phyloP scores from a whole-genome alignment of 1,140 invertebrate genomes.

The Solen grandis region DNA sequence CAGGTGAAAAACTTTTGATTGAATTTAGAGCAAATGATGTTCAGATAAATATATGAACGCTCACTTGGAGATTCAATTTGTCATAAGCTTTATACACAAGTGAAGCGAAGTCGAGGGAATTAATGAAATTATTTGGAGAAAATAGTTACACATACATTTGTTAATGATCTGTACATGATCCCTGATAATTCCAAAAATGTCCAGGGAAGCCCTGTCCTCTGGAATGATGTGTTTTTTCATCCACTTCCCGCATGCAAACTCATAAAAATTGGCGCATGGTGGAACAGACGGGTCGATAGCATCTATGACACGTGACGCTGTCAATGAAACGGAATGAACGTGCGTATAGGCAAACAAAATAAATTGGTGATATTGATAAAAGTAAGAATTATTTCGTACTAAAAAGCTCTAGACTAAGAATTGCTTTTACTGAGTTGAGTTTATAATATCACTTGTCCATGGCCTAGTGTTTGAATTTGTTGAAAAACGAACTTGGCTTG shows the following conservation, averaged over 20 bases:
- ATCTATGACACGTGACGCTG: slow-evolving; percentile 90
- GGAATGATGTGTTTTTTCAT: slow-evolving; percentile 93
- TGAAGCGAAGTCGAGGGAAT: too few relatives aligned
- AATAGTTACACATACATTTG: slow-evolving; percentile 85
- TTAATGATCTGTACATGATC: slow-evolving; percentile 90
- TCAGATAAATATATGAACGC: too few relatives aligned
- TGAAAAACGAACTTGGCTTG: not conserved
- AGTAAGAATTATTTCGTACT: not conserved
- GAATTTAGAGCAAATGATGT: too few relatives aligned
- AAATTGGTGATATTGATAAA: not conserved
- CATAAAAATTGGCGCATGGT: slow-evolving; percentile 93
- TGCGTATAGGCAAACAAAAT: not conserved
- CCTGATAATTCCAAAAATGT: slow-evolving; percentile 92
- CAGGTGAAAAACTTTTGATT: too few relatives aligned
- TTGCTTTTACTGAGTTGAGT: not conserved
- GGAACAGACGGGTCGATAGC: slow-evolving; percentile 90
- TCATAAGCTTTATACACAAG: too few relatives aligned
- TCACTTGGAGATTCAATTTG: too few relatives aligned
- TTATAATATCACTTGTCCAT: not conserved
- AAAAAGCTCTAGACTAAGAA: not conserved
- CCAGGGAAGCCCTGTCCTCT: slow-evolving; percentile 92
- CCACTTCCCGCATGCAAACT: slow-evolving; percentile 94
- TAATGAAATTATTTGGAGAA: too few relatives aligned
- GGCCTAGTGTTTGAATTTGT: not conserved
- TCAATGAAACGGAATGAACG: not conserved